Evolutionary conservation across 2,888 invertebrate species (phyloP).

Genomic region (Coleophora deauratella): DNA sequence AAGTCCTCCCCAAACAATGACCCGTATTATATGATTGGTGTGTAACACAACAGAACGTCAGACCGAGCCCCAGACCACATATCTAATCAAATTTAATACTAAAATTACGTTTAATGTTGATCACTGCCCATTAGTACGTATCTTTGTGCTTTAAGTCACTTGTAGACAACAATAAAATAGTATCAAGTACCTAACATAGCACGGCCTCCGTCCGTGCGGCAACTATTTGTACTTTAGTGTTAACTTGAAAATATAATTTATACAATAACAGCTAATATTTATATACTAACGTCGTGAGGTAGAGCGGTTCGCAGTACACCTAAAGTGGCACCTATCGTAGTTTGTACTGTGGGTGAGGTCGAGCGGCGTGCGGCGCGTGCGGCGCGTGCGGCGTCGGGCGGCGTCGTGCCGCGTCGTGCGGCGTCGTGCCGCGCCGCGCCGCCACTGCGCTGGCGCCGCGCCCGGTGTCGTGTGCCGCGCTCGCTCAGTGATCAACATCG

Average conservation of each 20-base stretch:
- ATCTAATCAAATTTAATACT: conserved; percentile 69
- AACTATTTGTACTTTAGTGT: conserved; percentile 59
- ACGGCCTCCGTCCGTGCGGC: conserved; percentile 57
- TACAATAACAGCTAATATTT: conserved; percentile 67
- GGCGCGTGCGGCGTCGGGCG: conserved; percentile 13
- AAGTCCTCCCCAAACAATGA: conserved; percentile 50
- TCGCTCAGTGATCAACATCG: conserved; percentile 68
- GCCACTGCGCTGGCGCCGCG: conserved; percentile 16
- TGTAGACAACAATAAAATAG: conserved; percentile 65
- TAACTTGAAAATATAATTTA: conserved; percentile 69
- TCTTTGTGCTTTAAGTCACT: conserved; percentile 70
- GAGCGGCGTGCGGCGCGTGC: conserved; percentile 8
- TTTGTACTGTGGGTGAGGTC: conserved; percentile 27
- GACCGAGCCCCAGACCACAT: conserved; percentile 55
- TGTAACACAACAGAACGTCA: conserved; percentile 57
- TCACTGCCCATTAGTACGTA: conserved; percentile 74
- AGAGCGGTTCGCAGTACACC: conserved; percentile 56
- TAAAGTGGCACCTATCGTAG: conserved; percentile 23
- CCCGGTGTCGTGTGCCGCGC: conserved; percentile 16
- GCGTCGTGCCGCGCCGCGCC: conserved; percentile 16
- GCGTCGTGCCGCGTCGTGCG: conserved; percentile 9
- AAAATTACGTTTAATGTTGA: conserved; percentile 72
- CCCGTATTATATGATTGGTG: conserved; percentile 54
- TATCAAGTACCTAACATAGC: conserved; percentile 50
- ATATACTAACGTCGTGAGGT: conserved; percentile 65